These are phyloP conservation scores for Tarsius wallacei DNA, from an alignment of 2,797 vertebrate species.

Conservation along the genomic window DNA sequence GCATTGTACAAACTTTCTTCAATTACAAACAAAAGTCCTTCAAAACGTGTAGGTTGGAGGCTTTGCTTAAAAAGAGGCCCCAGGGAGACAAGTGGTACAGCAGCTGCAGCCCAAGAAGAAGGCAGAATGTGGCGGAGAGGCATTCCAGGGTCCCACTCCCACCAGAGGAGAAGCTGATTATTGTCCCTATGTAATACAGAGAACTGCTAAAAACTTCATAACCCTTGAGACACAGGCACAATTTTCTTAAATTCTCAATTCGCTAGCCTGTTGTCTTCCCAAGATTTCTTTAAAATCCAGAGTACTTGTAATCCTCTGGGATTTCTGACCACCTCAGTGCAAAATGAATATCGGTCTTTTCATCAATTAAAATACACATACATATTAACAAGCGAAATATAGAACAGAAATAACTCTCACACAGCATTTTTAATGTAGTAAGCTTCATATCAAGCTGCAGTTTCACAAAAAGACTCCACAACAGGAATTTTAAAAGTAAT, in stretches of 20 bases:
- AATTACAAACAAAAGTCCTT: slow-evolving; percentile 64
- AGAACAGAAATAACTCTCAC: not conserved
- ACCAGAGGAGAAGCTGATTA: not conserved
- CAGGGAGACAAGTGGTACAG: not conserved
- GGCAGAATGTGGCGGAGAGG: not conserved
- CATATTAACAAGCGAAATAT: not conserved
- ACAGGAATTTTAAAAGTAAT: not conserved
- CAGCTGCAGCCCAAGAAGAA: slow-evolving; percentile 33
- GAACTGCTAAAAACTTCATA: not conserved
- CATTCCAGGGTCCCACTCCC: not conserved
- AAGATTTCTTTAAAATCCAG: not conserved
- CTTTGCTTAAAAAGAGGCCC: slow-evolving; percentile 41
- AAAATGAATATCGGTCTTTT: not conserved
- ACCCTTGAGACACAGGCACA: not conserved
- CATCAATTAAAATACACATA: not conserved
- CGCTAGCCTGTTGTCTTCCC: not conserved
- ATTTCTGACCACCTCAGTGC: not conserved
- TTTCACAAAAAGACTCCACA: not conserved
- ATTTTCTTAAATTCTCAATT: not conserved
- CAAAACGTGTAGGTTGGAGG: slow-evolving; percentile 48
- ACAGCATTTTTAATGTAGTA: not conserved
- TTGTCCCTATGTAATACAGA: not conserved
- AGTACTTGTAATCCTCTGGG: not conserved
- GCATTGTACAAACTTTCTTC: slow-evolving; percentile 62
- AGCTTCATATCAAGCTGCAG: not conserved